These are phyloP conservation scores for Microtus pennsylvanicus DNA, from an alignment of 2,113 vertebrate genomes.

Conservation along the genomic window DNA sequence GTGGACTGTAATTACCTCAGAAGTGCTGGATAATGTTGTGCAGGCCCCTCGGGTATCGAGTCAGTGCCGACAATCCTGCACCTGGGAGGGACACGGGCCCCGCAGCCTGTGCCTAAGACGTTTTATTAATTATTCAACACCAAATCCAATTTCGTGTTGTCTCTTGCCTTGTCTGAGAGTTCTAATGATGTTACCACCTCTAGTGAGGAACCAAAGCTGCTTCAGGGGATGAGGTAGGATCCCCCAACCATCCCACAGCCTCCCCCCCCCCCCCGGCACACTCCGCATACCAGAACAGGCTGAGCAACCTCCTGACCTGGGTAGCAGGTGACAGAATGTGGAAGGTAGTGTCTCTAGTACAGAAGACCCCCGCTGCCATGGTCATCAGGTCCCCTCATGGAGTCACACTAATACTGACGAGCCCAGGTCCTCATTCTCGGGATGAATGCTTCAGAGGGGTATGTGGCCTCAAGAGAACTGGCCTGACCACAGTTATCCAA, in stretches of 20 bases:
- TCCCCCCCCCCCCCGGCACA: fast-evolving
- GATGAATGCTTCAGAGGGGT: not conserved
- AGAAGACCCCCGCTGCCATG: not conserved
- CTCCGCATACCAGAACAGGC: fast-evolving
- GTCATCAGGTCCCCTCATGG: not conserved
- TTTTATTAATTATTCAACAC: slow-evolving; percentile 8
- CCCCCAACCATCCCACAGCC: not conserved
- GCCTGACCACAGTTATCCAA: not conserved
- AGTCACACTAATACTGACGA: not conserved
- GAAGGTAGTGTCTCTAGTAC: too few relatives aligned
- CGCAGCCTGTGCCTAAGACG: fast-evolving
- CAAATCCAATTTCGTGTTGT: not conserved
- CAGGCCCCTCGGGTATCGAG: fast-evolving
- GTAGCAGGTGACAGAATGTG: too few relatives aligned
- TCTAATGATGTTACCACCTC: not conserved
- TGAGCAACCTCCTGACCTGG: not conserved
- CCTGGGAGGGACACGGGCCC: not conserved
- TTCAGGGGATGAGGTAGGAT: not conserved
- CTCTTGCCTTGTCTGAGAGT: not conserved
- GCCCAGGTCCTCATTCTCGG: not conserved
- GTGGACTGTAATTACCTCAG: fast-evolving
- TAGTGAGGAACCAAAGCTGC: not conserved
- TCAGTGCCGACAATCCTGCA: fast-evolving
- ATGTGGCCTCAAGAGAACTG: not conserved
- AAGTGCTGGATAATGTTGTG: not conserved